Base-by-base conservation (phyloP, 2,888 invertebrate species). In the Phanerotoma sp. region DNA sequence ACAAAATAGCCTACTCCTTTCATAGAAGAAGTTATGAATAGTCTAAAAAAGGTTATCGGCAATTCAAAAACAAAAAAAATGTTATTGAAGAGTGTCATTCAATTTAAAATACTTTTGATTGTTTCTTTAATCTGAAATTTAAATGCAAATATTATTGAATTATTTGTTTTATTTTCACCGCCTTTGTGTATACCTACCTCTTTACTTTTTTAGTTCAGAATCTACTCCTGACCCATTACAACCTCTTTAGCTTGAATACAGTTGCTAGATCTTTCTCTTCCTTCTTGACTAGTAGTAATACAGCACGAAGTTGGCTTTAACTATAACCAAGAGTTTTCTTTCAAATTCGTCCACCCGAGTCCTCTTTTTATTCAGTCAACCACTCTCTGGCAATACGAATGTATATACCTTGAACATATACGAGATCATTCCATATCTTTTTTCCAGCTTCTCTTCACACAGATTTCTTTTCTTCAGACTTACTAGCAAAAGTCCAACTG, bases 271-370 rank as follows among this genome's bases (percentile, higher is more conserved):
- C 46, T 28, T n/a, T n/a, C 51, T 44, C 40, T 41, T 32, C 33
- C 46, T 38, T 28, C 47, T 32, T 47, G 47, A n/a, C 48, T 20
- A 35, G 22, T 20, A 35, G 22, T 25, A 5, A 25, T 25, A 25
- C 25, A 25, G 7, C 3, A 18, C 15, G 11, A 25, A 20, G 28
- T 28, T 37, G 22, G 51, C 35, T 48, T 38, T 37, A 22, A 22
- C 38, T 25, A 52, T 38, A 37, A 25, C 13, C 21, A 16, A 22
- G 44, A 44, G 49, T 49, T 53, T 49, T 28, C 30, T 48, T 54
- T 48, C 25, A 44, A 49, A 49, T 49, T 48, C 49, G 44, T 54
- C 44, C 44, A 54, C 35, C 54, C 44, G n/a, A 21, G n/a, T 18
- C 44, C 33, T 32, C 37, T 49, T 38, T 54, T 54, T 49, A 49